Base-by-base conservation (phyloP, 1,140 invertebrate species). In the Leptoteleia sp. region DNA sequence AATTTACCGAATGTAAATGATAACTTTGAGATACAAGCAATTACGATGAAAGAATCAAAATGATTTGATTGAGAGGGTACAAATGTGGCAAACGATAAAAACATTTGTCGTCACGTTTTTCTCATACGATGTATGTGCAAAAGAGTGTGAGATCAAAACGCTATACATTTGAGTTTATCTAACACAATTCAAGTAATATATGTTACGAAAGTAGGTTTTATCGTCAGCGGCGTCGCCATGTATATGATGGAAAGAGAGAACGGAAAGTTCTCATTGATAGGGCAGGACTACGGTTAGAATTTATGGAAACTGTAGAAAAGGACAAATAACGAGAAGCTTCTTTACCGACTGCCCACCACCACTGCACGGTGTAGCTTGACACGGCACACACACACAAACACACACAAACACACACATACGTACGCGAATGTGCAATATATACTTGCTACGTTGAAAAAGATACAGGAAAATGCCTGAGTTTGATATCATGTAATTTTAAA, bases 211-310 rank as follows among this genome's bases (percentile, higher is more conserved):
- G 62, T 64, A 64, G 64, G 64, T 68, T 70, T 68, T 76, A 76
- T 64, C 73, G 57, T 45, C 22, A 62, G 57, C 45, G 67, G 42
- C 70, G 81, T 79, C 82, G 73, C 81, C 72, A 78, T 73, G 76
- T 76, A 79, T 61, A 76, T 80, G 40, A 73, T 48, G 40, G 50
- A 76, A 64, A 68, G 61, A 38, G 54, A 64, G 55, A 54, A 50
- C 57, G 55, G 62, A 75, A 81, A 77, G 45, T 70, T 61, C 73
- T 76, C 82, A 81, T 83, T 84, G 84, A 87, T 84, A 82, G 67
- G 73, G 59, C 76, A 71, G 57, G 48, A 37, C 52, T 38, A 43
- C 25, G 35, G 15, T 42, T 57, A 80, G 76, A 84, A 85, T 87
- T 84, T 82, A 82, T 67, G 55, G 79, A 48, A 75, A 76, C 61